phyloP scores from a whole-genome alignment of 2,888 invertebrate genomes.

The Oligia latruncula region DNA sequence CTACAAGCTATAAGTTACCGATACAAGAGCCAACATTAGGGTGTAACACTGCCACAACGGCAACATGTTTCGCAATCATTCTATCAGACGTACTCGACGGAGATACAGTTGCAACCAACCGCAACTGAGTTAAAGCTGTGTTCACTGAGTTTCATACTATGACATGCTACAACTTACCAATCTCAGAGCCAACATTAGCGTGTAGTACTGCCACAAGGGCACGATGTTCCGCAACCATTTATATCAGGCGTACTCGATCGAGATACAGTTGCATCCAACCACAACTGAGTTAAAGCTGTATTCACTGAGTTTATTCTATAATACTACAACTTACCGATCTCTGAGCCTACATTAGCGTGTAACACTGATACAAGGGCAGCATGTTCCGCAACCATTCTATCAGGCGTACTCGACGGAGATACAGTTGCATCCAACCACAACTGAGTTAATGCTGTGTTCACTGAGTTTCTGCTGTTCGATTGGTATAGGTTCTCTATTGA shows the following conservation, averaged over 20 bases:
- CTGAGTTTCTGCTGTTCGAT: constrained; percentile 94
- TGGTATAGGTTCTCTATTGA: constrained; percentile 95
- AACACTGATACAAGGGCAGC: constrained; percentile 95
- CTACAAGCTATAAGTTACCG: not conserved
- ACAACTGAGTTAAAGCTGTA: constrained; percentile 77
- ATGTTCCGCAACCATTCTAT: constrained; percentile 95
- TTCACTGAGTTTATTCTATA: constrained; percentile 1
- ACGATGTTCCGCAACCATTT: constrained; percentile 95
- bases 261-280: constrained; percentile 92
- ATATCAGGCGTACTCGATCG: constrained; percentile 91
- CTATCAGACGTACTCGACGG: no score
- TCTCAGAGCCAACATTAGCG: constrained; percentile 96
- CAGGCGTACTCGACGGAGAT: constrained; percentile 91
- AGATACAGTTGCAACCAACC: no score
- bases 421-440: constrained; percentile 93
- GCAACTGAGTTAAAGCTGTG: not conserved
- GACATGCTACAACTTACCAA: constrained; percentile 90
- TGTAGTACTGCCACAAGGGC: constrained; percentile 94
- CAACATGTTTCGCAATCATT: no score
- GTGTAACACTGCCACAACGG: not conserved
- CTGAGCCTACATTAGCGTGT: constrained; percentile 97
- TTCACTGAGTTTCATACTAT: not conserved
- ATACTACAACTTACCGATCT: constrained; percentile 92
- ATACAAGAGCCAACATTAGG: not conserved
- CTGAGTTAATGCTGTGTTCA: constrained; percentile 93